These are phyloP conservation scores for Tauraco hartlaubi DNA, from an alignment of 2,797 vertebrate species.

Conservation along the genomic window DNA sequence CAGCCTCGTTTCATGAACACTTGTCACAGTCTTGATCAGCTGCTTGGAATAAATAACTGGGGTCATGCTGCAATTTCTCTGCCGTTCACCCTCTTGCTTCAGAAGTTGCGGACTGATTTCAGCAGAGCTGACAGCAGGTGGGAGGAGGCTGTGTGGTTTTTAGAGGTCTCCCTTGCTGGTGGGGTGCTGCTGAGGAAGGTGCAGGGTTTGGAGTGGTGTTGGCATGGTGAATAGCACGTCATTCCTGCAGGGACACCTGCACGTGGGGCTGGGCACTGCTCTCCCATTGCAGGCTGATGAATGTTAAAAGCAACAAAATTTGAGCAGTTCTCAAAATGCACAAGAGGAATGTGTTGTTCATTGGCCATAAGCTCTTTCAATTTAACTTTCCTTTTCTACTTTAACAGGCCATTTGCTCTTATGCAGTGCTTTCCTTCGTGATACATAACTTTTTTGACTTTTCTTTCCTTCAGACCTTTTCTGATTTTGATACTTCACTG, in stretches of 20 bases:
- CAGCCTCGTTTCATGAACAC: not conserved
- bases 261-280: not conserved
- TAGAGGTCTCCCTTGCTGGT: too few species aligned
- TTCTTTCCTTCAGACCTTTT: not conserved
- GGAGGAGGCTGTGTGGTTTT: not conserved
- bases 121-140: not conserved
- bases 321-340: not conserved
- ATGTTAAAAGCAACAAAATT: not conserved
- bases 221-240: fast-evolving
- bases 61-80: not conserved
- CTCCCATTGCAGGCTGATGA: not conserved
- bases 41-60: too few species aligned
- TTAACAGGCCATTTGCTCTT: not conserved
- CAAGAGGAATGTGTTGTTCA: too few species aligned
- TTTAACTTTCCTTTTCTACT: not conserved
- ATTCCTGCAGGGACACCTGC: not conserved
- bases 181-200: too few species aligned
- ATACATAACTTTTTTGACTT: not conserved
- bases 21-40: not conserved
- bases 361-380: not conserved
- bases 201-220: not conserved
- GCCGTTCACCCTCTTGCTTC: not conserved
- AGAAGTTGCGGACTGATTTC: not conserved
- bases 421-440: not conserved
- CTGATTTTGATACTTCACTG: not conserved